Conservation (phyloP, 2,797 vertebrate species). For the Adelosebastes latens region DNA sequence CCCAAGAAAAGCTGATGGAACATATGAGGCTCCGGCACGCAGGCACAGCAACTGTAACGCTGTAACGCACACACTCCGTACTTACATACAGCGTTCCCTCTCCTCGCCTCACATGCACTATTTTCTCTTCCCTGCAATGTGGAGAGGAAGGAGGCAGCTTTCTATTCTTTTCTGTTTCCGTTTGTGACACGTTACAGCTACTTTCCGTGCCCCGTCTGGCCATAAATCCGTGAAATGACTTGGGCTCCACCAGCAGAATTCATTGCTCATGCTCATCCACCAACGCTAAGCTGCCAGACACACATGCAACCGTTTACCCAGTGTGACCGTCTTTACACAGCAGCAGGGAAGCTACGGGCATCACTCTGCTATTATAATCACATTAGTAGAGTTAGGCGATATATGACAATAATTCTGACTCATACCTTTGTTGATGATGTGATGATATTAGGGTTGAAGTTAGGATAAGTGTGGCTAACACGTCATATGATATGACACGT, state of each 20-base stretch:
- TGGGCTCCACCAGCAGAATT: slow-evolving; percentile 34
- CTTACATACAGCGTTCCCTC: background rate
- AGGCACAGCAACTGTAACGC: background rate
- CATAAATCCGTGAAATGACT: slow-evolving; percentile 67
- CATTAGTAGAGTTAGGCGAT: background rate
- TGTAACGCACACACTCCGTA: background rate
- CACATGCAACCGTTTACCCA: slow-evolving; percentile 12
- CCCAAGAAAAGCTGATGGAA: slow-evolving; percentile 1
- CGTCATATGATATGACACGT: background rate
- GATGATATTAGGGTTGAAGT: background rate
- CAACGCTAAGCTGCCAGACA: slow-evolving; percentile 29
- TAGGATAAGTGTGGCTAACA: background rate
- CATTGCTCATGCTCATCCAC: slow-evolving; percentile 45
- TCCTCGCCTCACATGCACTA: background rate
- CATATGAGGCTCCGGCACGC: background rate
- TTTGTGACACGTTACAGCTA: slow-evolving; percentile 15
- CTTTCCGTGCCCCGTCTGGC: slow-evolving; percentile 32
- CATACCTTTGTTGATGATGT: background rate
- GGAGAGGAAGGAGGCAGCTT: background rate
- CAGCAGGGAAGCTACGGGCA: background rate
- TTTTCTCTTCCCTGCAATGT: background rate
- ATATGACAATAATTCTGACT: background rate
- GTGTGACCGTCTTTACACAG: slow-evolving; percentile 15
- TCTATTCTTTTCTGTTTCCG: background rate
- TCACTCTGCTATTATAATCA: background rate